These are phyloP conservation scores for Mesitornis unicolor DNA, from an alignment of 2,113 vertebrate species.

Conservation along the genomic window DNA sequence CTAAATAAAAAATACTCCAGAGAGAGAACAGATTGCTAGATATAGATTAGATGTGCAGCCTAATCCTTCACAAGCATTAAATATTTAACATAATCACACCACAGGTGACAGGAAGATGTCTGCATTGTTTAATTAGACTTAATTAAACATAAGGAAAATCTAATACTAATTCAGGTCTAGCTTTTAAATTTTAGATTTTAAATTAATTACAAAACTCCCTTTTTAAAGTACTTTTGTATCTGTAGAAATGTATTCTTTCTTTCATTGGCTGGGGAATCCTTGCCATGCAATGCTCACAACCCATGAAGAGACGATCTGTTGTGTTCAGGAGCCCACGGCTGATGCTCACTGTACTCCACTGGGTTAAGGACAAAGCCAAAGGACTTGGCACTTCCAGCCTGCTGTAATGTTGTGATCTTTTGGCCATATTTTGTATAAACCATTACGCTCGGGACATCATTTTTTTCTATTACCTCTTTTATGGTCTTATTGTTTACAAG, in stretches of 20 bases:
- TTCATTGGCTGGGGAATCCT: background rate
- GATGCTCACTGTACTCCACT: background rate
- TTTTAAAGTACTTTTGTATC: slow-evolving; percentile 7
- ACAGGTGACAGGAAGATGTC: slow-evolving; percentile 75
- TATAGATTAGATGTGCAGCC: slow-evolving; percentile 73
- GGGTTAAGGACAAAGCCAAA: slow-evolving; percentile 55
- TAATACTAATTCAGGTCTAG: slow-evolving; percentile 65
- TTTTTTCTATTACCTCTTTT: slow-evolving; percentile 65
- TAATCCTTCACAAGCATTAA: slow-evolving; percentile 78
- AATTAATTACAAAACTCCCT: slow-evolving; percentile 57
- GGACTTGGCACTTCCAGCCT: slow-evolving; percentile 5
- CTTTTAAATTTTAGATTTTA: slow-evolving; percentile 61
- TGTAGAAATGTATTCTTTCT: background rate
- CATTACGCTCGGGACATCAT: slow-evolving; percentile 16
- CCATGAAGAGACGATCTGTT: background rate
- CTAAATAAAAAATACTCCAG: slow-evolving; percentile 71
- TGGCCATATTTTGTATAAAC: slow-evolving; percentile 46
- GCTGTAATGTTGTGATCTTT: background rate
- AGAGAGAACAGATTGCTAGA: slow-evolving; percentile 77
- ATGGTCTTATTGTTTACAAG: slow-evolving; percentile 64
- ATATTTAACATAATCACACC: slow-evolving; percentile 77
- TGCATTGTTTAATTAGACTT: slow-evolving; percentile 80
- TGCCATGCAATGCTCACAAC: background rate
- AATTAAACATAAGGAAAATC: slow-evolving; percentile 76
- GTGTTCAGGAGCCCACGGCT: slow-evolving; percentile 10